Evolutionary conservation across 2,113 vertebrate genomes (phyloP), one percentile per base, ranked within the genome.

Genomic region (Sturnus vulgaris): DNA sequence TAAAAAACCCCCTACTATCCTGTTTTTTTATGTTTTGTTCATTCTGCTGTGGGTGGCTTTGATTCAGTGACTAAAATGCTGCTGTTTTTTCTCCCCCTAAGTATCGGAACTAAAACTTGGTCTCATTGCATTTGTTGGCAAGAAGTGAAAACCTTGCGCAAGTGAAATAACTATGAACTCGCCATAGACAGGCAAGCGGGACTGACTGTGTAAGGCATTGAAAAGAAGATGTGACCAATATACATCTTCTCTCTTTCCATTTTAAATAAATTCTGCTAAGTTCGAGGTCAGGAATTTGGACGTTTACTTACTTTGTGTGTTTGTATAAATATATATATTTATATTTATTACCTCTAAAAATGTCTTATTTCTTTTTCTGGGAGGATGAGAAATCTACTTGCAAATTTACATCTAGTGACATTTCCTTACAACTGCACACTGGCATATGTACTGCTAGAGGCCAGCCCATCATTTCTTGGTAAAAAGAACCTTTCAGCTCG

Each of bases 401-500:
- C 91, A 66, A 80, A 95, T 97, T 97, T 94, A 92, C 97, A 88
- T 95, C 83, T 95, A 68, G 39, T 89, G 94, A 96, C 93, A 92
- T 95, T 97, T 95, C 94, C 88, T 97, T 92, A 91, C 86, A 88
- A 89, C 96, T 81, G 89, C 80, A 68, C 10, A 5, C 95, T 88
- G 94, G 92, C 82, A 92, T 82, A 78, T 47, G 71, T 91, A 83
- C 91, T 90, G 86, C 95, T 96, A 97, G 97, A 94, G 95, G 97
- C 95, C 97, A 97, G 96, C 96, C 97, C 94, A 79, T 96, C 97
- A 95, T 96, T 97, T 97, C 97, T 97, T 95, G 61, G 96, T 97
- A 97, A 98, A 98, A 98, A 98, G 97, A 97, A 96, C 96, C 98
- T 98, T 98, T 98, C 97, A 98, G 98, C 97, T 98, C 97, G 0